Percentiles rank a stretch among this genome's conserved stretches.
phyloP scores from a whole-genome alignment of 2,797 vertebrate genomes.

The Glyptemys insculpta region DNA sequence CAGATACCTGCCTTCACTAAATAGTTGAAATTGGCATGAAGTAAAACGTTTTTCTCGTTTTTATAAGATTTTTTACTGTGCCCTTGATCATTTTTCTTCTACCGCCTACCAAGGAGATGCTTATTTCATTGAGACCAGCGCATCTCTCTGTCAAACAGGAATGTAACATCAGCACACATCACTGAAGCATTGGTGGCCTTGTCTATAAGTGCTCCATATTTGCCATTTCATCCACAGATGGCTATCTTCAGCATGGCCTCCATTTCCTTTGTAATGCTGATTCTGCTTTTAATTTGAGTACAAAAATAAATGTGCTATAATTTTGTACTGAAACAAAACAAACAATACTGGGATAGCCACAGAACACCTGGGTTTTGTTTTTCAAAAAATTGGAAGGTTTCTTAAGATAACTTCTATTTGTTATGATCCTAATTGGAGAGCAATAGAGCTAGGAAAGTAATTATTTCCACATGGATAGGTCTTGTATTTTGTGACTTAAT shows the following conservation, averaged over 20 bases:
- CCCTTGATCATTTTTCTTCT: background rate
- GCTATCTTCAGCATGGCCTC: conserved; percentile 3
- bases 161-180: background rate
- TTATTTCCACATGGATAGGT: conserved; percentile 52
- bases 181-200: conserved; percentile 19
- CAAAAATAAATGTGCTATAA: conserved; percentile 45
- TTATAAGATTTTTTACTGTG: background rate
- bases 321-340: conserved; percentile 54
- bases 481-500: background rate
- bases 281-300: conserved; percentile 63
- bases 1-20: background rate
- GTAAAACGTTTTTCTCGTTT: background rate
- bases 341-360: conserved; percentile 39
- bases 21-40: background rate
- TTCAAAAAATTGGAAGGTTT: conserved; percentile 40
- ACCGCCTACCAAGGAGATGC: background rate
- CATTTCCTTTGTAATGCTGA: conserved; percentile 29
- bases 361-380: conserved; percentile 54
- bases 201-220: background rate
- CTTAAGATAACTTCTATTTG: conserved; percentile 55
- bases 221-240: background rate
- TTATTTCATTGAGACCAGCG: background rate
- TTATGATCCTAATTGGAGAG: conserved; percentile 54
- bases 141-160: background rate
- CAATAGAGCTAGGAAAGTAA: conserved; percentile 23